These are phyloP conservation scores for Thunnus albacares DNA, from an alignment of 2,797 vertebrate genomes.

Conservation along the genomic window DNA sequence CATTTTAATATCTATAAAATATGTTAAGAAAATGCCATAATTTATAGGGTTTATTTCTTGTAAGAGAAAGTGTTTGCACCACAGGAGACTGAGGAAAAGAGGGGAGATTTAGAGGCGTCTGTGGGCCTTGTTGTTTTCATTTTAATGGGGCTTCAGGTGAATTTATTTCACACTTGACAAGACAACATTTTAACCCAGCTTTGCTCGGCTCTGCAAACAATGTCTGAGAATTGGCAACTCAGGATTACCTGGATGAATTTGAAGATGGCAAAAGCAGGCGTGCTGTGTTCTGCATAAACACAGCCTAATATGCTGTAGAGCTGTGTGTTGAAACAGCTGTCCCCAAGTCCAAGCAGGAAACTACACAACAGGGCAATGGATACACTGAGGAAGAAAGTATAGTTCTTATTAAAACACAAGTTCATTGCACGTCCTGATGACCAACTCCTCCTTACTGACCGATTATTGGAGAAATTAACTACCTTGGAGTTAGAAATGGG, in stretches of 20 bases:
- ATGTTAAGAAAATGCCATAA: slow-evolving; percentile 13
- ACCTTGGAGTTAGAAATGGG: slow-evolving; percentile 86
- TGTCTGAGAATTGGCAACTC: slow-evolving; percentile 49
- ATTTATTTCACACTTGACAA: slow-evolving; percentile 68
- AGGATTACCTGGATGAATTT: slow-evolving; percentile 90
- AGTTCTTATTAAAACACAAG: slow-evolving; percentile 5
- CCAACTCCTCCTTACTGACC: not conserved
- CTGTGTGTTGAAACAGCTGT: slow-evolving; percentile 91
- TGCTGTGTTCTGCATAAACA: slow-evolving; percentile 85
- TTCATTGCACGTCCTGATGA: not conserved
- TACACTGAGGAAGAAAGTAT: slow-evolving; percentile 66
- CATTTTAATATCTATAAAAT: slow-evolving; percentile 2
- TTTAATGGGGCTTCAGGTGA: slow-evolving; percentile 61
- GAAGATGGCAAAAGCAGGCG: slow-evolving; percentile 88
- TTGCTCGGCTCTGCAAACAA: slow-evolving; percentile 62
- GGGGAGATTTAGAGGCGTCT: slow-evolving; percentile 22
- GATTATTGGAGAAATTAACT: slow-evolving; percentile 1
- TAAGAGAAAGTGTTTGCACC: slow-evolving; percentile 19
- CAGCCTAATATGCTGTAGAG: slow-evolving; percentile 88
- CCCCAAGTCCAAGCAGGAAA: slow-evolving; percentile 88
- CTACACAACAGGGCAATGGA: slow-evolving; percentile 87
- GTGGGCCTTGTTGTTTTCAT: slow-evolving; percentile 31
- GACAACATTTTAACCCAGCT: slow-evolving; percentile 52
- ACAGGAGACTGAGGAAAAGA: not conserved
- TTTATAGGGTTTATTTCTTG: slow-evolving; percentile 25